Evolutionary conservation across 2,113 vertebrate genomes (phyloP), one percentile per base, ranked within the genome.

Genomic region (Poicephalus meyeri): DNA sequence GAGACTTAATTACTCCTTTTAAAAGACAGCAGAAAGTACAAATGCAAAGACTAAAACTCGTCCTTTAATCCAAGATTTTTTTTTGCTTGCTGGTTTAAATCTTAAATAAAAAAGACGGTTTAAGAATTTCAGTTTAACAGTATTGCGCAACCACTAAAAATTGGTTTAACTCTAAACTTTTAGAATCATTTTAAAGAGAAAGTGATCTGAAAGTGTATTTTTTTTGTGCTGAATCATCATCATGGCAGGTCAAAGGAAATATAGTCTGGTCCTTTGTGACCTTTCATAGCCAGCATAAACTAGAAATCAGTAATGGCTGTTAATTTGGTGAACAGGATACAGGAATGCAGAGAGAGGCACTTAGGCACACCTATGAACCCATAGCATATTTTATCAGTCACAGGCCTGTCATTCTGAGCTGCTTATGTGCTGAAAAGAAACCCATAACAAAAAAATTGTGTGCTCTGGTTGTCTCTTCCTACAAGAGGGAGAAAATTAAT

Each of bases 201-300:
- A 28, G 4, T 25, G 13, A 77, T 47, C 6, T 5, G 16, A 37
- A 72, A 77, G 17, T 16, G 3, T 35, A 19, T 0, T 3, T 46
- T 31, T 77, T 84, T 44, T 11, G 6, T 72, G 47, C 26, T 77
- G 33, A 42, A 33, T 72, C 28, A 47, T 44, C 10, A 39, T 42
- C 8, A 6, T 10, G 14, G 24, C 44, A 69, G 44, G 77, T 33
- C 29, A 80, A 64, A 70, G 39, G 35, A 55, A 35, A 6, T 16
- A 3, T 3, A 72, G 37, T 56, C 14, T 76, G n/a, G 23, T 79
- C 9, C 11, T 55, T 42, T 44, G 33, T 76, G 35, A 41, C 16
- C 15, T 50, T 58, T 70, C 6, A 6, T 8, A 63, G 8, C 41
- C 44, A 53, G 6, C 9, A 44, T 20, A 33, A 47, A 53, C 19